phyloP scores from a whole-genome alignment of 2,113 vertebrate species.

The Toxotes chatareus region DNA sequence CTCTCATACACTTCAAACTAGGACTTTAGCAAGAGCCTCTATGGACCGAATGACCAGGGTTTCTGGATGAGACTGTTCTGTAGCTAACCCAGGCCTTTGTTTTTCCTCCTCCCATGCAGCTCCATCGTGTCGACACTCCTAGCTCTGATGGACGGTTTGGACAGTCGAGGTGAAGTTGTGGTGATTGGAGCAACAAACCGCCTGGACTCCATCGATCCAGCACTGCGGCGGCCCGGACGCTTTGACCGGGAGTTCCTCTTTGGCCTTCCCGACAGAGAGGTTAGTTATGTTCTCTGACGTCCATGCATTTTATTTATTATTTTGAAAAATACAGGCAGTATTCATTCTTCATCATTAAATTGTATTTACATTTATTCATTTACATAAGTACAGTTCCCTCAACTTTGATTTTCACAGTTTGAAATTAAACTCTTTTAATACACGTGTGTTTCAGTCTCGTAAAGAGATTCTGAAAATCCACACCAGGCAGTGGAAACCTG shows the following conservation, averaged over 20 bases:
- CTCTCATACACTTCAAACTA: too few relatives aligned
- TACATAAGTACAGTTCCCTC: too few relatives aligned
- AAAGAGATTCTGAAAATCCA: constrained; percentile 93
- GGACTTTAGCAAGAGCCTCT: too few relatives aligned
- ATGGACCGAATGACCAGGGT: too few relatives aligned
- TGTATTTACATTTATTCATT: too few relatives aligned
- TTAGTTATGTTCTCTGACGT: background rate
- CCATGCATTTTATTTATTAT: too few relatives aligned
- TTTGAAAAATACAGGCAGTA: too few relatives aligned
- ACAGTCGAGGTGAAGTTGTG: constrained; percentile 91
- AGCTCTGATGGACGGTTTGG: constrained; percentile 93
- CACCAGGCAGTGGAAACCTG: constrained; percentile 88
- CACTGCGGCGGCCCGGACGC: constrained; percentile 90
- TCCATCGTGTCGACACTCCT: constrained; percentile 93
- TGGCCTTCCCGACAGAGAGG: constrained; percentile 90
- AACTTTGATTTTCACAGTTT: background rate
- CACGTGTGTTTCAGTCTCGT: constrained; percentile 83
- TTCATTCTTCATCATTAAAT: too few relatives aligned
- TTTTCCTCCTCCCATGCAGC: constrained; percentile 69
- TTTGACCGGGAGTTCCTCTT: constrained; percentile 95
- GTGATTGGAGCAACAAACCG: constrained; percentile 95
- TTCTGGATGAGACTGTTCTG: too few relatives aligned
- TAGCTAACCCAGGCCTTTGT: background rate
- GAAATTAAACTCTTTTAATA: background rate
- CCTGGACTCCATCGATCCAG: constrained; percentile 93